Evolutionary conservation across 2,113 vertebrate species (phyloP), one percentile per base, ranked within the genome.

Genomic region (Camarhynchus parvulus): DNA sequence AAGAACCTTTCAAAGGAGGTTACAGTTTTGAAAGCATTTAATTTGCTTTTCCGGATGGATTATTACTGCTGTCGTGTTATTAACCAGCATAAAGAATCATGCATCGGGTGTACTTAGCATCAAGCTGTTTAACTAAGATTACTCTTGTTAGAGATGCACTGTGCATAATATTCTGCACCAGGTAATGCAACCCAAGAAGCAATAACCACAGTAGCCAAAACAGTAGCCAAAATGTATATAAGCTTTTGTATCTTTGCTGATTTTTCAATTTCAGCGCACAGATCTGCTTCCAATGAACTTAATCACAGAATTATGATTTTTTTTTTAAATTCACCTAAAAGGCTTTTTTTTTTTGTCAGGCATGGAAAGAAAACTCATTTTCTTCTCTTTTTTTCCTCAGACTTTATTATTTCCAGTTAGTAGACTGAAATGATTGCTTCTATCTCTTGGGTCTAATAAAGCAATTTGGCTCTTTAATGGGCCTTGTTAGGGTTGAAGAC

Each of bases 381-480:
- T 55, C 56, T 91, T 92, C 21, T 78, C n/a, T 78, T 46, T 39
- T 53, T 30, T 22, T 13, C 0, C 9, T 47, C 39, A 83, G 90
- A 95, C 58, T 96, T 95, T 92, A 96, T 97, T 97, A 95, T 97
- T 98, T 97, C 67, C 91, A 97, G 83, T 95, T 95, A 95, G 95
- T 95, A 85, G 92, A 83, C 87, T 96, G 92, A 98, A 97, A 94
- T 96, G 96, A 97, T 97, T 96, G 68, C 75, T 94, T 97, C 88
- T 95, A 53, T 97, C 97, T 98, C 96, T 89, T 96, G 95, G 80
- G 97, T 95, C 87, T 95, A 97, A 97, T 98, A 97, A 98, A 97
- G 83, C 55, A 96, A 97, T 98, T 98, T 97, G 93, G 85, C 39
- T 97, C 63, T 94, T 97, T 97, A 98, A 97, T 97, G 89, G 92